A percentile compares a stretch with the other conserved stretches of the same genome.
Evolutionary conservation across 2,888 invertebrate genomes (phyloP).

Genomic region (Callosobruchus maculatus): DNA sequence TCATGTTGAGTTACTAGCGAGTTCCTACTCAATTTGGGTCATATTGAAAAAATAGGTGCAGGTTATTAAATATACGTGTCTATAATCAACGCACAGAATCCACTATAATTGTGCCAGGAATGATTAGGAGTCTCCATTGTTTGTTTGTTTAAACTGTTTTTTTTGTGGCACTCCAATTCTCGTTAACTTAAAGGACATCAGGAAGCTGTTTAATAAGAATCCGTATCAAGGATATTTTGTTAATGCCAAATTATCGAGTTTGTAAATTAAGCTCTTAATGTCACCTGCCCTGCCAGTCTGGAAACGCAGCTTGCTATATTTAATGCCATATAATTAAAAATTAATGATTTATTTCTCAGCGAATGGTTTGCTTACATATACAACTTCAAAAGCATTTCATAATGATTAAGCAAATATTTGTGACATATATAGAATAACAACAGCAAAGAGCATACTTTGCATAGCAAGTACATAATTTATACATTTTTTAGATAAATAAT

Average conservation of each 20-base stretch:
- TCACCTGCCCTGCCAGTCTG: neutral
- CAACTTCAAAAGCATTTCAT: no score
- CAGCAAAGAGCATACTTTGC: neutral
- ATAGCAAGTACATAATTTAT: neutral
- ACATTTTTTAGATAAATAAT: neutral
- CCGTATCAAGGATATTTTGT: neutral
- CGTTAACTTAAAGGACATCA: neutral
- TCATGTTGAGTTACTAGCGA: no score
- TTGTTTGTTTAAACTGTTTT: neutral
- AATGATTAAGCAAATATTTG: neutral
- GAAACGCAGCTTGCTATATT: neutral
- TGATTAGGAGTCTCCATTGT: neutral
- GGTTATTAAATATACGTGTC: no score
- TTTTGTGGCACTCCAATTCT: neutral
- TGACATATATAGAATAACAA: neutral
- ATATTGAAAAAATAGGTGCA: no score
- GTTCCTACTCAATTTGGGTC: no score
- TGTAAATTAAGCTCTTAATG: neutral
- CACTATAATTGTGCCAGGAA: neutral
- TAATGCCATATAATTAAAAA: neutral
- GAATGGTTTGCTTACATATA: no score
- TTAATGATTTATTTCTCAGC: neutral
- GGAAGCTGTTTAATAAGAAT: neutral
- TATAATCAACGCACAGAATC: no score
- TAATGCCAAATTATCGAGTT: neutral